Conservation (phyloP, 2,797 vertebrate genomes). For the Karalla daura region DNA sequence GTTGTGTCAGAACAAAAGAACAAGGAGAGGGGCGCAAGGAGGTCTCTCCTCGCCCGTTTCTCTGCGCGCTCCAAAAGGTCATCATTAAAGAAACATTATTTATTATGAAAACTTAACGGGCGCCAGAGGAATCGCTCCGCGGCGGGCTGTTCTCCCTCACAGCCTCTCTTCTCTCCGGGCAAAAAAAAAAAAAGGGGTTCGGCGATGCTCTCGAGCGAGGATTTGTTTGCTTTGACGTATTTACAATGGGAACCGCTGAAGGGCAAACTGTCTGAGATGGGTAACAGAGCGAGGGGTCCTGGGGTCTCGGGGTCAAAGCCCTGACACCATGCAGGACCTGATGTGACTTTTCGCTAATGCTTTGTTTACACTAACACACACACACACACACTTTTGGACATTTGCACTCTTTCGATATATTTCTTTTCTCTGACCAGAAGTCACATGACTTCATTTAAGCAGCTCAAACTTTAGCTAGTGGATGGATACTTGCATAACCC, state of each 20-base stretch:
- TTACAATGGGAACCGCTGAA: constrained; percentile 49
- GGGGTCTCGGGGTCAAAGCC: constrained; percentile 38
- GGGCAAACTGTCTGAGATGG: constrained; percentile 39
- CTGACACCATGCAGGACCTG: constrained; percentile 16
- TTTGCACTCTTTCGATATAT: not conserved
- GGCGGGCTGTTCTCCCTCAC: constrained; percentile 10
- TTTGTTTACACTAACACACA: constrained; percentile 4
- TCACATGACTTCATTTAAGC: not conserved
- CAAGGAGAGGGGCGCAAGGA: constrained; percentile 28
- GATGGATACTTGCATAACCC: not conserved
- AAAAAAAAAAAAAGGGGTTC: no score
- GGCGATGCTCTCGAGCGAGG: constrained; percentile 1
- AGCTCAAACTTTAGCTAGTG: not conserved
- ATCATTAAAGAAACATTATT: constrained; percentile 66
- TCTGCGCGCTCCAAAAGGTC: constrained; percentile 61
- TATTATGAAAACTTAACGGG: constrained; percentile 71
- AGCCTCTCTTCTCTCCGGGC: not conserved
- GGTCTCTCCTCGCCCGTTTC: constrained; percentile 28
- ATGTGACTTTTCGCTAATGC: constrained; percentile 31
- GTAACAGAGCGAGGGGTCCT: constrained; percentile 19
- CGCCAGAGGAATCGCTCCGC: constrained; percentile 35
- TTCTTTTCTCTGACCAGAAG: not conserved
- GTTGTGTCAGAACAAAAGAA: constrained; percentile 26
- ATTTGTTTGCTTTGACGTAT: constrained; percentile 58
- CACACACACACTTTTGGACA: not conserved